Percentiles rank a stretch among this genome's conserved stretches.
phyloP scores from a whole-genome alignment of 1,140 invertebrate species.

The Brachionus calyciflorus region DNA sequence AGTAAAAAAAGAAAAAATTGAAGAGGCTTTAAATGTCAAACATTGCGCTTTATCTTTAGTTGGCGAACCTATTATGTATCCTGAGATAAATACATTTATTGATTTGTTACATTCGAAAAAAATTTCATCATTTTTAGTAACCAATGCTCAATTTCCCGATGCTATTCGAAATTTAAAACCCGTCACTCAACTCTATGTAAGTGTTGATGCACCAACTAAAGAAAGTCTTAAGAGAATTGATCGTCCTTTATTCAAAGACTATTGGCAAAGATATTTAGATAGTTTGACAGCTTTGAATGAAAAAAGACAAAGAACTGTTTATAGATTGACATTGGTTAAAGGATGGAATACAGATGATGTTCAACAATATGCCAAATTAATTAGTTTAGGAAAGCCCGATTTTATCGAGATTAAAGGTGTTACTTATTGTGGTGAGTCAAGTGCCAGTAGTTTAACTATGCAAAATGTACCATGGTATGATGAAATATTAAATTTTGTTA shows the following conservation, averaged over 20 bases:
- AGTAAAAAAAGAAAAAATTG: constrained; percentile 63
- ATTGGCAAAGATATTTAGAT: constrained; percentile 67
- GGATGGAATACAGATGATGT: constrained; percentile 67
- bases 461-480: constrained; percentile 69
- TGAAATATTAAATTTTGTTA: constrained; percentile 66
- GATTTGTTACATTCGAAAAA: constrained; percentile 63
- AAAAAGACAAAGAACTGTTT: constrained; percentile 68
- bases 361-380: constrained; percentile 66
- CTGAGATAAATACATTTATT: constrained; percentile 67
- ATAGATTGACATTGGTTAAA: constrained; percentile 68
- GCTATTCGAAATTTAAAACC: constrained; percentile 65
- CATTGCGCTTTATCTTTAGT: constrained; percentile 70
- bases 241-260: constrained; percentile 67
- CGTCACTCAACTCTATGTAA: constrained; percentile 69
- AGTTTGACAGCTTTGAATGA: constrained; percentile 64
- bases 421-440: constrained; percentile 68
- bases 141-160: constrained; percentile 69
- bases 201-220: constrained; percentile 68
- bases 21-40: constrained; percentile 62
- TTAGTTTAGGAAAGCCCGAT: constrained; percentile 66
- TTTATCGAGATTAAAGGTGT: constrained; percentile 71
- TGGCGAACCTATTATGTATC: constrained; percentile 71
- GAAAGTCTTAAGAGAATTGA: constrained; percentile 69
- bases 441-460: constrained; percentile 66
- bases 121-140: constrained; percentile 68